Evolutionary conservation across 2,113 vertebrate genomes (phyloP), one percentile per base, ranked within the genome.

Genomic region (Sphyrna mokarran): DNA sequence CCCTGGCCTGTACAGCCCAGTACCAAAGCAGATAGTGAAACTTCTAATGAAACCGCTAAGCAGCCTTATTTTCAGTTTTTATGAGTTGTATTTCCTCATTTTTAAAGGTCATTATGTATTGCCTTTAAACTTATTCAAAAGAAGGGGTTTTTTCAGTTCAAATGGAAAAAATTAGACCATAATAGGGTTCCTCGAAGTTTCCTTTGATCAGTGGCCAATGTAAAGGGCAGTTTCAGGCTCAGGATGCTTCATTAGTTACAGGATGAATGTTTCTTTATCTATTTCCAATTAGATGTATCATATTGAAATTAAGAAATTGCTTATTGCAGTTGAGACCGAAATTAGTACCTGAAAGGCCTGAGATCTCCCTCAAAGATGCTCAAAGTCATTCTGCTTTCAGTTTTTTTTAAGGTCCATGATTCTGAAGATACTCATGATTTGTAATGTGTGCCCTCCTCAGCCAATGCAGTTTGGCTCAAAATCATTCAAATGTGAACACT

Each of bases 201-300:
- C 89, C 89, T 68, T 93, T 93, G 89, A 93, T 93, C 89, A 93
- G 61, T 66, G 61, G n/a, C 89, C 61, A 93, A 93, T 93, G 61
- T 66, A 93, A 93, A 93, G 61, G 89, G 89, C 61, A 93, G 61
- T 66, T 93, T 66, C 61, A 93, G 89, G 33, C 8, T 93, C 89
- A 66, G n/a, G 89, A 66, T 93, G 89, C 89, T 93, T 93, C 89
- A 68, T 93, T 93, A 93, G 63, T 93, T 68, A 68, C 89, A 68
- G 89, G n/a, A 93, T 66, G 61, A 93, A 16, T 66, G 89, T 93
- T 66, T 8, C 89, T 93, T 93, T 66, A 93, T 63, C 8, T 93
- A 93, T 68, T 40, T 93, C 61, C 89, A 68, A 58, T 37, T 93
- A 66, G 61, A 68, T 68, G 61, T 68, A 37, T 93, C 33, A 37